Evolutionary conservation across 2,888 invertebrate species (phyloP).

Genomic region (Thumatha senex): DNA sequence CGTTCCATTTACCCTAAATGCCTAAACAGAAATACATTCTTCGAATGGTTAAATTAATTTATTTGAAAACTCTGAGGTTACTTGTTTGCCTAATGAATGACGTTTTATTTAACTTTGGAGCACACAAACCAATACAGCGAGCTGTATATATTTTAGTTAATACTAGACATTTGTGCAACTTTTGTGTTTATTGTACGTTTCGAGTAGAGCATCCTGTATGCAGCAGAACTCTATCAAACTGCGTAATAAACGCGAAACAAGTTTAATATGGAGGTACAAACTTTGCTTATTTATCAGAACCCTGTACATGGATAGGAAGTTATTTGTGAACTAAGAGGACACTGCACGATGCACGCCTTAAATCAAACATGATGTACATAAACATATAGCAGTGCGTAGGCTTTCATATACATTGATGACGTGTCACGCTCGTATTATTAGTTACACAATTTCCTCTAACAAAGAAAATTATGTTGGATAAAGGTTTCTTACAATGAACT

Average conservation of each 20-base stretch:
- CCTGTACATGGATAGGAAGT: slow-evolving; percentile 27
- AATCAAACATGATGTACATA: slow-evolving; percentile 25
- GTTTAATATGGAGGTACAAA: slow-evolving; percentile 25
- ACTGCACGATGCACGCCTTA: slow-evolving; percentile 28
- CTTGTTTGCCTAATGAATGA: too few species aligned
- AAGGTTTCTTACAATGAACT: slow-evolving; percentile 31
- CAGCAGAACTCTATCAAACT: slow-evolving; percentile 9
- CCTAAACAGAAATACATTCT: neutral
- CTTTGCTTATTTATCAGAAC: slow-evolving; percentile 29
- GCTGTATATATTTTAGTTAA: too few species aligned
- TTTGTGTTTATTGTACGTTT: slow-evolving; percentile 3
- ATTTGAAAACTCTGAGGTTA: too few species aligned
- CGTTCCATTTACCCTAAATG: neutral
- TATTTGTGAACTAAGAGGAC: slow-evolving; percentile 32
- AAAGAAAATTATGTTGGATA: slow-evolving; percentile 34
- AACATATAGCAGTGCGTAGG: slow-evolving; percentile 21
- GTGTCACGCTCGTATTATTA: slow-evolving; percentile 14
- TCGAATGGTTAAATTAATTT: too few species aligned
- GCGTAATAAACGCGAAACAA: slow-evolving; percentile 18
- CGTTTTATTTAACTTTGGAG: too few species aligned
- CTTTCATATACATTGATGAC: slow-evolving; percentile 18
- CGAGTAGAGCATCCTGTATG: slow-evolving; percentile 2
- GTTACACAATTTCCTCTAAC: slow-evolving; percentile 26
- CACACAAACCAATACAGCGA: too few species aligned
- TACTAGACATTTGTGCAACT: neutral